Percentiles rank a stretch among this genome's conserved stretches.
These are phyloP conservation scores for Anthopleura xanthogrammica DNA, from an alignment of 92 coral and sea anemone species.

Conservation along the genomic window DNA sequence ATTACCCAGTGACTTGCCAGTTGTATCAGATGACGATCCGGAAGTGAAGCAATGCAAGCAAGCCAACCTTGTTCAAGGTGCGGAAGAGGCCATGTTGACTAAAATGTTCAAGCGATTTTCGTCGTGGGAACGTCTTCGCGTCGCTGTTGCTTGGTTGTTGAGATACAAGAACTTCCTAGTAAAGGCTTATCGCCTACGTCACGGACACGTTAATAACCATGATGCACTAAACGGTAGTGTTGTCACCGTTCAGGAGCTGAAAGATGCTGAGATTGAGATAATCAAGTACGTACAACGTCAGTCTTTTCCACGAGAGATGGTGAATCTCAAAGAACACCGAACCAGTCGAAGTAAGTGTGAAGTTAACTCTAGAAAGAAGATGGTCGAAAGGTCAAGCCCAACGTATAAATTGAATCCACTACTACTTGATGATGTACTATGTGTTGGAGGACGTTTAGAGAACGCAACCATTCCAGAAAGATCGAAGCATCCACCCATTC, in stretches of 20 bases:
- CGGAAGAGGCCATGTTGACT: background rate
- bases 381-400: background rate
- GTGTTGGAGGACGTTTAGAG: conserved; percentile 3
- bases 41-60: background rate
- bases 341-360: background rate
- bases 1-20: background rate
- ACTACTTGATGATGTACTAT: background rate
- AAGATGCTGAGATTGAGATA: conserved; percentile 1
- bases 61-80: background rate
- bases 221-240: background rate
- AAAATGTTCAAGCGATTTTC: conserved; percentile 1
- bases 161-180: background rate
- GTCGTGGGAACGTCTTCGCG: background rate
- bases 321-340: background rate
- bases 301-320: background rate
- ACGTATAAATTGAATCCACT: background rate
- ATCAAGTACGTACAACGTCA: conserved; percentile 20
- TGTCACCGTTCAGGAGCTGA: background rate
- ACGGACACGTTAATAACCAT: background rate
- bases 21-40: background rate
- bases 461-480: background rate
- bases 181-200: conserved; percentile 2
- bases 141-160: conserved; percentile 1
- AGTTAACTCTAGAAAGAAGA: background rate
- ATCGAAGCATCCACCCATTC: background rate